Conservation (phyloP, 2,888 invertebrate genomes). For the Trichogramma evanescens region DNA sequence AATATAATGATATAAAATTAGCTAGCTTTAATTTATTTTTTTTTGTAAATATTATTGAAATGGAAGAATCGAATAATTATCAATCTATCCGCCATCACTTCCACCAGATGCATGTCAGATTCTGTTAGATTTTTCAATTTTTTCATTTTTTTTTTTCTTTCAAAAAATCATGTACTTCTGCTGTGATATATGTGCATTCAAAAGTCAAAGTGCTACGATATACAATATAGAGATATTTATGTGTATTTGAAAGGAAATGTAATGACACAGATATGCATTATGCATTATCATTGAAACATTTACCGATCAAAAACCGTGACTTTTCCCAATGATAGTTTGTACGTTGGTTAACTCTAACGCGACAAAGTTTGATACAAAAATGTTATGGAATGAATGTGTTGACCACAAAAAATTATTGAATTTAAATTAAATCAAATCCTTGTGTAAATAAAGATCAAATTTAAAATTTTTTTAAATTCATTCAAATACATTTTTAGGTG, state of each 20-base stretch:
- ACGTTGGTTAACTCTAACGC: constrained; percentile 1
- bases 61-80: no score
- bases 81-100: no score
- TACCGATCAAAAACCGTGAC: not conserved
- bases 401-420: no score
- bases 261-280: not conserved
- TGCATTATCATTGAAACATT: not conserved
- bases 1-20: no score
- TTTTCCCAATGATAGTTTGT: not conserved
- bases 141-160: constrained; percentile 18
- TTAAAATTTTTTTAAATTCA: not conserved
- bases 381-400: no score
- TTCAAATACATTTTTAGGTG: not conserved
- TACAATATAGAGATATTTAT: constrained; percentile 12
- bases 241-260: constrained; percentile 17
- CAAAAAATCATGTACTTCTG: constrained; percentile 18
- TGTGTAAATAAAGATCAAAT: not conserved
- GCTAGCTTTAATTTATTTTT: no score
- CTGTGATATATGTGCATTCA: constrained; percentile 27
- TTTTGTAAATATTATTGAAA: no score
- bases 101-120: no score
- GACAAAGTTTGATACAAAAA: constrained; percentile 5
- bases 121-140: not conserved
- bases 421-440: no score
- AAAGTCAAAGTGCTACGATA: constrained; percentile 18